These are phyloP conservation scores for Agrypnia vestita DNA, from an alignment of 1,140 invertebrate species.

Conservation along the genomic window DNA sequence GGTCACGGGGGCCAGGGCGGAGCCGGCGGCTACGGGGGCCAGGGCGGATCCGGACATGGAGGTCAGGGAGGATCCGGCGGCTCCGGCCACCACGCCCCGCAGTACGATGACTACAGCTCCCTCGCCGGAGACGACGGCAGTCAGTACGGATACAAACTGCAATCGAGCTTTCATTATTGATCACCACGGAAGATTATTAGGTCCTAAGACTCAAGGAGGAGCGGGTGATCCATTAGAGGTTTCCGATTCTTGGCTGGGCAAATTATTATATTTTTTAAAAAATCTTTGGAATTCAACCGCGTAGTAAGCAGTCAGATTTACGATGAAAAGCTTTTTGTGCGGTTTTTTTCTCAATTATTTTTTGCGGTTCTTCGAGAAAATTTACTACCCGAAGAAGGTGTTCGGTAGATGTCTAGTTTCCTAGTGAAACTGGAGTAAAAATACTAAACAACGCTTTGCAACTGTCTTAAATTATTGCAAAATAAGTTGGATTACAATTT, in stretches of 20 bases:
- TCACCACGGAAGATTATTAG: conserved; percentile 39
- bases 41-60: conserved; percentile 18
- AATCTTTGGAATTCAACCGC: too few relatives aligned
- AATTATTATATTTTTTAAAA: too few relatives aligned
- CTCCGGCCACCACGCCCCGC: conserved; percentile 3
- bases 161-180: conserved; percentile 56
- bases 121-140: conserved; percentile 53
- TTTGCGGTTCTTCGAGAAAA: too few relatives aligned
- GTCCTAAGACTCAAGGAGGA: conserved; percentile 6
- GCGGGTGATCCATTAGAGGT: conserved; percentile 31
- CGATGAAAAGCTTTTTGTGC: too few relatives aligned
- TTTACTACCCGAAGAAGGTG: too few relatives aligned
- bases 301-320: too few relatives aligned
- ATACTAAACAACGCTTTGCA: too few relatives aligned
- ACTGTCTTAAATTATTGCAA: too few relatives aligned
- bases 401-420: too few relatives aligned
- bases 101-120: conserved; percentile 58
- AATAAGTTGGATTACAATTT: too few relatives aligned
- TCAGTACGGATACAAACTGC: conserved; percentile 58
- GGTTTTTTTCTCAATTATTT: too few relatives aligned
- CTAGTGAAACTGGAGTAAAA: too few relatives aligned
- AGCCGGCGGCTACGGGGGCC: not conserved
- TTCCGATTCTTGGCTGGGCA: not conserved
- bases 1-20: conserved; percentile 40
- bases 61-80: conserved; percentile 1